Evolutionary conservation across 2,797 vertebrate genomes (phyloP), one percentile per base, ranked within the genome.

Genomic region (Sebastes diploproa): DNA sequence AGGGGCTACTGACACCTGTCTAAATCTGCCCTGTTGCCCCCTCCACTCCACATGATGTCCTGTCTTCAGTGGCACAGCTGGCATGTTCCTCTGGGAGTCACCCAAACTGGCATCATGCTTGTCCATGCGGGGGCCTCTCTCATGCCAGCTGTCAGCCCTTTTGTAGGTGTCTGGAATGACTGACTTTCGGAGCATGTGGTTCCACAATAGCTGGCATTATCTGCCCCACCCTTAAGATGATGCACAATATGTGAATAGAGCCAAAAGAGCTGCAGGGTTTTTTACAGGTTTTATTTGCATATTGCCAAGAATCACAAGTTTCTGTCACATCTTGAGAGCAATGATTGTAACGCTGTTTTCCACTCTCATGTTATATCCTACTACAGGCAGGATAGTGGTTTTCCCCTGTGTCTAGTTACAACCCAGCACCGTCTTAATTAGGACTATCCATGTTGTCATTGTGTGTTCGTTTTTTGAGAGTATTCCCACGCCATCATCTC

Each of bases 31-130:
- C 77, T 16, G 27, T 73, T 74, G 60, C 52, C 68, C 42, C 20
- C 20, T 30, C 54, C 38, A 20, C 65, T 42, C 65, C 62, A 13
- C 55, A 16, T 14, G n/a, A 29, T 29, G 32, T n/a, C 78, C 73
- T n/a, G 79, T 81, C 77, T 80, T 77, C 52, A 22, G 72, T 69
- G 83, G 75, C 86, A 72, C 92, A 93, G 91, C 91, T 93, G 93
- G 85, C 84, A 29, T 3, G 25, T 60, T 86, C 78, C 84, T 66
- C 55, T 73, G 88, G 88, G 90, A 88, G 36, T 62, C 61, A 4
- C 67, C 79, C 78, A 75, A 81, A 79, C 89, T 89, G 86, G 90
- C 90, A 87, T 75, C 69, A 18, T 65, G 58, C 56, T 4, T 55
- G 80, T 77, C 83, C 68, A 62, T 74, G 79, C 27, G 72, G 80